These are phyloP conservation scores for Sphaerophoria rueppellii DNA, from an alignment of 2,888 invertebrate species.

Conservation along the genomic window DNA sequence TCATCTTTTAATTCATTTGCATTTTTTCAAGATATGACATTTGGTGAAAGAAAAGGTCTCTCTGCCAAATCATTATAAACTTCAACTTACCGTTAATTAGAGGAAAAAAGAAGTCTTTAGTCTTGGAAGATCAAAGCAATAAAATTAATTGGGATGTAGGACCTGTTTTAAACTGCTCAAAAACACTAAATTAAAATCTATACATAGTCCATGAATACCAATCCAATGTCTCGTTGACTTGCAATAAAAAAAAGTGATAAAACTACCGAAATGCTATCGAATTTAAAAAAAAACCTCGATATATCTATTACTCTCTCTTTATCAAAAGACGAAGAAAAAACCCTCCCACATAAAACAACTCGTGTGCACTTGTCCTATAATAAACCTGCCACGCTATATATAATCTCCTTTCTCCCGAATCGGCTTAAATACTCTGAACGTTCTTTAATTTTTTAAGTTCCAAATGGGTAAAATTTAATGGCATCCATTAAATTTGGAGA, in stretches of 20 bases:
- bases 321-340: conserved; percentile 1
- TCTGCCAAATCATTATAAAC: no score
- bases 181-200: not conserved
- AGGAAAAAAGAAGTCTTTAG: no score
- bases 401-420: conserved; percentile 17
- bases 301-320: conserved; percentile 13
- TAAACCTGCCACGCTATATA: conserved; percentile 56
- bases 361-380: conserved; percentile 59
- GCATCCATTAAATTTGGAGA: conserved; percentile 15
- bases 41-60: no score
- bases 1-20: no score
- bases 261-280: conserved; percentile 15
- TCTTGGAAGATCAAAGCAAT: no score
- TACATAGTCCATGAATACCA: not conserved
- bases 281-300: not conserved
- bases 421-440: conserved; percentile 17
- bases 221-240: not conserved
- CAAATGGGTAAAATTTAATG: conserved; percentile 39
- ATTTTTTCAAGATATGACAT: not conserved
- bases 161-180: not conserved
- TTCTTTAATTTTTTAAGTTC: conserved; percentile 3
- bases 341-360: conserved; percentile 62
- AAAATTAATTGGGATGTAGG: not conserved
- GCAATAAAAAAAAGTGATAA: conserved; percentile 2
- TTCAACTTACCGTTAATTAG: no score